A percentile compares a stretch with the other conserved stretches of the same genome.
Conservation (phyloP, 2,797 vertebrate genomes). For the Sebastes goodei region DNA sequence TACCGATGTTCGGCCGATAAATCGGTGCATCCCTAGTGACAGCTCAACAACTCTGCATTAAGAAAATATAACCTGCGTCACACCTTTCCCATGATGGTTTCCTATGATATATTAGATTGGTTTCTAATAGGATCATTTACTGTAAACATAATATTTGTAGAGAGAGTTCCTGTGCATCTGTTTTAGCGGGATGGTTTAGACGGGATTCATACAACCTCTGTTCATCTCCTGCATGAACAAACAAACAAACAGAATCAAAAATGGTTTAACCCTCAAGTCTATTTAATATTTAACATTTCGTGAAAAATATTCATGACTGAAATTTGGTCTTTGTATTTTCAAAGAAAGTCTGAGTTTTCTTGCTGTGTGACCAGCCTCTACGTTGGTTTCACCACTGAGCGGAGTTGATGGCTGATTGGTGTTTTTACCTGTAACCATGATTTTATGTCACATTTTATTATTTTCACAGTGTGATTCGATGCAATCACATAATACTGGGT, state of each 20-base stretch:
- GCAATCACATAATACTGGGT: background rate
- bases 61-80: background rate
- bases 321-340: background rate
- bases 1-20: no score
- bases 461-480: slow-evolving; percentile 1
- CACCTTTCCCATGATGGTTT: background rate
- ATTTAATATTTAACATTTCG: background rate
- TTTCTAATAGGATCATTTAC: background rate
- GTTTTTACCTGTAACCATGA: background rate
- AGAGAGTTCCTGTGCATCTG: background rate
- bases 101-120: background rate
- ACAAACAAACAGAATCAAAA: background rate
- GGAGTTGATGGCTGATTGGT: background rate
- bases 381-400: no score
- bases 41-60: background rate
- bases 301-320: background rate
- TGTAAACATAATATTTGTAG: background rate
- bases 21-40: no score
- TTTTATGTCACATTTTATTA: background rate
- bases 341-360: background rate
- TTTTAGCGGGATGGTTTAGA: background rate
- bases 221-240: background rate
- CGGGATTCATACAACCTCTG: background rate
- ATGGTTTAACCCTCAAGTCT: background rate
- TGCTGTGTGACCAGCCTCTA: background rate